Conservation (phyloP, 2,888 invertebrate genomes). For the Platerodrilus igneus region DNA sequence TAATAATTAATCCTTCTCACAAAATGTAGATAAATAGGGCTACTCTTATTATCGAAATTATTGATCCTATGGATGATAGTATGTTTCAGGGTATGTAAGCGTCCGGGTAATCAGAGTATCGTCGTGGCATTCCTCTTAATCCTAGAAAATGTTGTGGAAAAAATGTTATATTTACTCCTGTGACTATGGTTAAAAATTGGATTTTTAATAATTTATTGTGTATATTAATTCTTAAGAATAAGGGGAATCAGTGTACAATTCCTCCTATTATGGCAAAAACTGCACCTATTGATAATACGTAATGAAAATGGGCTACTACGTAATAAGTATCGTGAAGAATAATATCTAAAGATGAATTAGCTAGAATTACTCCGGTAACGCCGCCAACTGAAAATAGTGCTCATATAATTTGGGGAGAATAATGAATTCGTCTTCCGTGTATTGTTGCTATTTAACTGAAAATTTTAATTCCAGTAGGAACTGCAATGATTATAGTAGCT, state of each 20-base stretch:
- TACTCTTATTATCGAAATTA: slow-evolving; percentile 57
- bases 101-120: slow-evolving; percentile 71
- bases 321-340: slow-evolving; percentile 78
- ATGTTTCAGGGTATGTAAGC: slow-evolving; percentile 62
- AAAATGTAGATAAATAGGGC: slow-evolving; percentile 58
- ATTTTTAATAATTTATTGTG: slow-evolving; percentile 59
- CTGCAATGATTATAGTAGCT: slow-evolving; percentile 82
- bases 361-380: slow-evolving; percentile 62
- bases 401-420: slow-evolving; percentile 60
- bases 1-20: slow-evolving; percentile 56
- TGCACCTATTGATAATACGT: slow-evolving; percentile 74
- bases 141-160: slow-evolving; percentile 78
- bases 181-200: slow-evolving; percentile 68
- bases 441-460: slow-evolving; percentile 72
- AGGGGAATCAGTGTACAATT: slow-evolving; percentile 66
- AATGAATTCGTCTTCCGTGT: slow-evolving; percentile 59
- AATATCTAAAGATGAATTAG: slow-evolving; percentile 74
- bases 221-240: slow-evolving; percentile 60
- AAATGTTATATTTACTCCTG: slow-evolving; percentile 74
- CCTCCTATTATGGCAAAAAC: slow-evolving; percentile 75
- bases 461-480: slow-evolving; percentile 81
- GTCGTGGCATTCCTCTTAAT: slow-evolving; percentile 68
- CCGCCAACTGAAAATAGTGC: slow-evolving; percentile 71
- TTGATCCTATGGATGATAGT: slow-evolving; percentile 63
- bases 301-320: slow-evolving; percentile 79